Evolutionary conservation across 2,113 vertebrate genomes (phyloP).

Genomic region (Triplophysa siluroides): DNA sequence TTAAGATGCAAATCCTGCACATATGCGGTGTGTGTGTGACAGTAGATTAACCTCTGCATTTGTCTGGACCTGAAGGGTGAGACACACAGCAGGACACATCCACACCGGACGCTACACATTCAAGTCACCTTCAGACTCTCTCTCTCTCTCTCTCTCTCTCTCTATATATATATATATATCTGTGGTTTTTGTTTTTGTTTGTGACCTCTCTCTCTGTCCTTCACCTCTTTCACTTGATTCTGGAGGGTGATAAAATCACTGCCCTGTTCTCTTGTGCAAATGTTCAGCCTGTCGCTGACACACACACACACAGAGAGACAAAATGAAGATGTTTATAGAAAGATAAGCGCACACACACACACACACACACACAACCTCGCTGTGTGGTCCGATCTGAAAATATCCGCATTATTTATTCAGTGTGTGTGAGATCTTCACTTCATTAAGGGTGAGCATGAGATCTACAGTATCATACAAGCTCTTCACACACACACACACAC

Average conservation of each 20-base stretch:
- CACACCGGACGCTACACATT: neutral
- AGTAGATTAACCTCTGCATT: conserved; percentile 5
- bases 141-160: neutral
- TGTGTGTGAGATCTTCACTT: neutral
- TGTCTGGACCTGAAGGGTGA: conserved; percentile 12
- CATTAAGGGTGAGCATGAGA: neutral
- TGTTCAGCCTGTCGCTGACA: neutral
- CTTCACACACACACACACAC: too few species aligned
- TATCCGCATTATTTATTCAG: conserved; percentile 9
- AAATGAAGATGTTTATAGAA: too few species aligned
- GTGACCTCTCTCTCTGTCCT: neutral
- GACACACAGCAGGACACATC: neutral
- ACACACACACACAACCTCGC: neutral
- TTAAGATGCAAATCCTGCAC: conserved; percentile 33
- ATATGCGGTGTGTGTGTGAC: conserved; percentile 1
- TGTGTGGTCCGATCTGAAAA: neutral
- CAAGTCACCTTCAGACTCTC: neutral
- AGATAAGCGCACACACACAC: too few species aligned
- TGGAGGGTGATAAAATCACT: conserved; percentile 7
- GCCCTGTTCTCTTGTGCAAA: neutral
- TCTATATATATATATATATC: too few species aligned
- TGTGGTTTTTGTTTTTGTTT: too few species aligned
- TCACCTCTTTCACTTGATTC: neutral
- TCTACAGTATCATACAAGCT: neutral
- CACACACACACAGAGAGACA: too few species aligned